phyloP scores from a whole-genome alignment of 2,113 vertebrate genomes.

The Astur gentilis region DNA sequence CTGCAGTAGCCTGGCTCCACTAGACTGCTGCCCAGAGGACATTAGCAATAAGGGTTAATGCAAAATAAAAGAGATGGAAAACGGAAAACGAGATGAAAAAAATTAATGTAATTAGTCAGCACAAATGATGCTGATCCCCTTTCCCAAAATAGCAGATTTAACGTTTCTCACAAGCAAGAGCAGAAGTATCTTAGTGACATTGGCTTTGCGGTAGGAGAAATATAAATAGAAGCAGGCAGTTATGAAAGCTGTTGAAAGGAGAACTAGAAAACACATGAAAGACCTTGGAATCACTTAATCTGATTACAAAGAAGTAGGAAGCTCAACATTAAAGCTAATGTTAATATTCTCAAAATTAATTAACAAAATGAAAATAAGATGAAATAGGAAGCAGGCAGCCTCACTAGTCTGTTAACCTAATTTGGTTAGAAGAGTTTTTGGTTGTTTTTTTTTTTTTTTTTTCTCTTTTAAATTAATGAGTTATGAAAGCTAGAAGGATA shows the following conservation, averaged over 20 bases:
- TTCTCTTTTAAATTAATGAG: neutral
- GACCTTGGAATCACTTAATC: constrained; percentile 26
- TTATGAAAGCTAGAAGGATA: neutral
- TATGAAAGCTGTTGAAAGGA: constrained; percentile 37
- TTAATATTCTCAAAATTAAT: constrained; percentile 45
- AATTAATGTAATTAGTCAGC: constrained; percentile 22
- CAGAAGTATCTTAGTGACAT: constrained; percentile 13
- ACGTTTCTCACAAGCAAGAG: neutral
- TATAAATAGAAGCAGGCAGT: constrained; percentile 52
- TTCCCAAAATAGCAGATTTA: constrained; percentile 28
- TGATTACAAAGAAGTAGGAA: constrained; percentile 25
- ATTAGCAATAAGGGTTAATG: neutral
- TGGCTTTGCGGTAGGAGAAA: neutral
- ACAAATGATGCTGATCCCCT: neutral
- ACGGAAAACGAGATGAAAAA: constrained; percentile 1
- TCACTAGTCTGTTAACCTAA: neutral
- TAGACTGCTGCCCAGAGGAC: neutral
- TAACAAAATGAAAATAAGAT: constrained; percentile 33
- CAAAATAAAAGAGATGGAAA: neutral
- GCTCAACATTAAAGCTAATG: constrained; percentile 15
- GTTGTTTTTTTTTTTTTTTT: too few species aligned
- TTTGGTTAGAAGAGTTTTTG: neutral
- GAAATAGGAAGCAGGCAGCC: neutral
- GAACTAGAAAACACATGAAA: constrained; percentile 44
- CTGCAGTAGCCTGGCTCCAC: neutral